Percentiles rank a stretch among this genome's conserved stretches.
These are phyloP conservation scores for Clivina fossor DNA, from an alignment of 2,888 invertebrate genomes.

Conservation along the genomic window DNA sequence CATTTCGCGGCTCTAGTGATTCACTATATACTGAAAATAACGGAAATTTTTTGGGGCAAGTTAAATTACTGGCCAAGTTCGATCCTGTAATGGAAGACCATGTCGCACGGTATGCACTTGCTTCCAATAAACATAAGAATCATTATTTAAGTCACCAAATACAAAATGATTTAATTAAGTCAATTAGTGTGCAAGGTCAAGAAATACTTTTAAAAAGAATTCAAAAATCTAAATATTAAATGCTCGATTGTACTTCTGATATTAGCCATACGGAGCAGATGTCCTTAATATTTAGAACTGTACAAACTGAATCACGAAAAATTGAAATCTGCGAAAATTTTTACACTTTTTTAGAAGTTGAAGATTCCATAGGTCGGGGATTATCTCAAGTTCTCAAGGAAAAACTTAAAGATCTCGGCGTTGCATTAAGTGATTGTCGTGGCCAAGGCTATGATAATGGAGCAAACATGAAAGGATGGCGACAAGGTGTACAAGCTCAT, in stretches of 20 bases:
- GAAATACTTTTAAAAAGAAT: too few relatives aligned
- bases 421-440: constrained; percentile 39
- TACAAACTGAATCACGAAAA: constrained; percentile 35
- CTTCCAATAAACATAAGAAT: too few relatives aligned
- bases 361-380: too few relatives aligned
- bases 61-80: constrained; percentile 46
- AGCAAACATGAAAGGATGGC: constrained; percentile 45
- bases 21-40: constrained; percentile 45
- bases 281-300: constrained; percentile 42
- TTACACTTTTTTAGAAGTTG: too few relatives aligned
- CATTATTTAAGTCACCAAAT: constrained; percentile 32
- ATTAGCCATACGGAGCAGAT: constrained; percentile 44
- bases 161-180: constrained; percentile 39
- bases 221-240: too few relatives aligned
- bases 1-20: constrained; percentile 44
- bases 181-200: too few relatives aligned
- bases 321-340: too few relatives aligned
- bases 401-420: background rate
- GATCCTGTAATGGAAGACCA: constrained; percentile 46
- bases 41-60: constrained; percentile 45
- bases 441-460: constrained; percentile 49
- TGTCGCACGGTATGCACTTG: constrained; percentile 38
- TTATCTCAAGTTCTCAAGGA: too few relatives aligned
- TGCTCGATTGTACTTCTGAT: constrained; percentile 42
- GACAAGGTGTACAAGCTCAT: constrained; percentile 45